Evolutionary conservation across 2,888 invertebrate species (phyloP), one percentile per base, ranked within the genome.

Genomic region (Meganola albula): DNA sequence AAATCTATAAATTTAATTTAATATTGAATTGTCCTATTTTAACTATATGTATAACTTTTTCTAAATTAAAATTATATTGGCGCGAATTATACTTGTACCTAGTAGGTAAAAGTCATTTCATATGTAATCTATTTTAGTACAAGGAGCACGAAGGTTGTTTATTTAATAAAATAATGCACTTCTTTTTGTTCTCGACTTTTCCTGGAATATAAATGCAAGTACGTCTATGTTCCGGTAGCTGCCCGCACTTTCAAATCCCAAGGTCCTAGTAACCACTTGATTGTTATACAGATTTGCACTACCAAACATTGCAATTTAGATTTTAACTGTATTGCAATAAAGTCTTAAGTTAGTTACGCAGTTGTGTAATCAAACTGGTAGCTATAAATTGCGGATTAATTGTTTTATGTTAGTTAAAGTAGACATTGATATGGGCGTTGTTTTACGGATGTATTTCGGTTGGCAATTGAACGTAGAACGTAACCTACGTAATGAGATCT

Each of bases 201-300:
- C 70, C 55, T 53, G 56, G 62, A 62, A 66, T 45, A 27, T 51
- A 48, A 35, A 44, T 48, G 35, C 49, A 58, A 48, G 34, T 50
- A 57, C 43, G 44, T 48, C 27, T 54, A 52, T 66, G 74, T 75
- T 77, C 80, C 74, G 76, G 73, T 65, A 68, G 56, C 58, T 58
- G 62, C 55, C 51, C 49, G 56, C 55, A 76, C 79, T 79, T 78
- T 79, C 78, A 68, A 76, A 68, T 62, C 44, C 53, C 80, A 78
- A 78, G 78, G 78, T 74, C 66, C 48, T 54, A 57, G 48, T 54
- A 58, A 70, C 59, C 63, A 56, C 63, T 35, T 21, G 27, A 24
- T 32, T 36, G 33, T 9, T 14, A 18, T 18, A 21, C 18, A 29
- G 33, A 31, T 30, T 21, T 27, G 8, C 3, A 7, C n/a, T 5